phyloP scores from a whole-genome alignment of 2,113 vertebrate species.

The Cyprinodon brontotheroides region DNA sequence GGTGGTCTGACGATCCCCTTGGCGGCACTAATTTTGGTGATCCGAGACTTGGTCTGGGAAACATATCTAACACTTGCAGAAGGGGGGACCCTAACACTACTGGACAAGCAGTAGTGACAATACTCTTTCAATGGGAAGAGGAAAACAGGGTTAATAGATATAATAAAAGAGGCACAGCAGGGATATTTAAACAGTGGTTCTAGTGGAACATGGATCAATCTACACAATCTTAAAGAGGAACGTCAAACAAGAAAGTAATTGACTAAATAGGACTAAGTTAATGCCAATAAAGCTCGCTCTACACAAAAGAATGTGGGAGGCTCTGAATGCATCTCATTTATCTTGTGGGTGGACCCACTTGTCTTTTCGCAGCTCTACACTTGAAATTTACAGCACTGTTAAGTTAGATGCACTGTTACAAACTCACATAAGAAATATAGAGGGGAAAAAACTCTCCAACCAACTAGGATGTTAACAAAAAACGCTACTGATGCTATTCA shows the following conservation, averaged over 20 bases:
- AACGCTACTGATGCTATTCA: neutral
- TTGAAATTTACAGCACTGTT: neutral
- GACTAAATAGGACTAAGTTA: neutral
- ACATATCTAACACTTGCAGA: neutral
- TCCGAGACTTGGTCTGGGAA: neutral
- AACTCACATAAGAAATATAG: neutral
- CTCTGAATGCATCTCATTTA: neutral
- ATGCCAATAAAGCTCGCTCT: neutral
- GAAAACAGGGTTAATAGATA: neutral
- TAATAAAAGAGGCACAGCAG: neutral
- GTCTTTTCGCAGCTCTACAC: neutral
- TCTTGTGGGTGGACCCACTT: neutral
- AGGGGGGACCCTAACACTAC: neutral
- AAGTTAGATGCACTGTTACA: neutral
- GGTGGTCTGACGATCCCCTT: no score
- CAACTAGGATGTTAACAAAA: neutral
- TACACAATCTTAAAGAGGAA: neutral
- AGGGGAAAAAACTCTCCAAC: no score
- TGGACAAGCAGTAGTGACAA: neutral
- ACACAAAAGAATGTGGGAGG: neutral
- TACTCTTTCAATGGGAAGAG: no score
- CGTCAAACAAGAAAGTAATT: neutral
- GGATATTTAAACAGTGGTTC: neutral
- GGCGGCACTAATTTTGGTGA: no score
- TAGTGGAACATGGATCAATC: neutral